A percentile compares a stretch with the other conserved stretches of the same genome.
Evolutionary conservation across 2,797 vertebrate species (phyloP).

Genomic region (Cryptoprocta ferox): DNA sequence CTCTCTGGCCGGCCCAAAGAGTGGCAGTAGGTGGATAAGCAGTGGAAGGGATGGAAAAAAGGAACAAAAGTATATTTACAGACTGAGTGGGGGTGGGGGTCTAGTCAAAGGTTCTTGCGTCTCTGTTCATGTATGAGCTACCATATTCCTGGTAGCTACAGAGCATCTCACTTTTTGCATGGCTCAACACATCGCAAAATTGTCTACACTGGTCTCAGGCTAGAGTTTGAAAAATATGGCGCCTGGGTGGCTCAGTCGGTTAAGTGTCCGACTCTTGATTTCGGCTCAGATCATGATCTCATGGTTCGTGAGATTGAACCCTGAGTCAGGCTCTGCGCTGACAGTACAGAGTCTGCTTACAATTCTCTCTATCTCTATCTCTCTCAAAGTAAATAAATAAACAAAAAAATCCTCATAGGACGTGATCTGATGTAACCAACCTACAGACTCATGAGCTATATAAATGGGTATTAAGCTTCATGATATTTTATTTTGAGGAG

Average conservation of each 20-base stretch:
- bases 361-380: no score
- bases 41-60: neutral
- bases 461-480: conserved; percentile 23
- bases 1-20: conserved; percentile 6
- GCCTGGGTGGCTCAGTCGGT: no score
- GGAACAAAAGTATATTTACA: conserved; percentile 27
- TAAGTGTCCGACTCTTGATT: no score
- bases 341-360: no score
- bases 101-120: neutral
- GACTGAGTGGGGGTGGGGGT: neutral
- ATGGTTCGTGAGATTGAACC: no score
- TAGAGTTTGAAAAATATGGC: neutral
- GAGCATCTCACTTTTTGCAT: neutral
- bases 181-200: neutral
- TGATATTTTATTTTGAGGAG: conserved; percentile 5
- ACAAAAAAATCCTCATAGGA: neutral
- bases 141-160: neutral
- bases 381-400: no score
- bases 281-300: no score
- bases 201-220: neutral
- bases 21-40: neutral
- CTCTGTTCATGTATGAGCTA: neutral
- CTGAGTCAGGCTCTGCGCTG: no score
- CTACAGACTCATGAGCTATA: neutral
- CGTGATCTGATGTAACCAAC: neutral